Evolutionary conservation across 2,797 vertebrate species (phyloP).

Genomic region (Danionella dracula): DNA sequence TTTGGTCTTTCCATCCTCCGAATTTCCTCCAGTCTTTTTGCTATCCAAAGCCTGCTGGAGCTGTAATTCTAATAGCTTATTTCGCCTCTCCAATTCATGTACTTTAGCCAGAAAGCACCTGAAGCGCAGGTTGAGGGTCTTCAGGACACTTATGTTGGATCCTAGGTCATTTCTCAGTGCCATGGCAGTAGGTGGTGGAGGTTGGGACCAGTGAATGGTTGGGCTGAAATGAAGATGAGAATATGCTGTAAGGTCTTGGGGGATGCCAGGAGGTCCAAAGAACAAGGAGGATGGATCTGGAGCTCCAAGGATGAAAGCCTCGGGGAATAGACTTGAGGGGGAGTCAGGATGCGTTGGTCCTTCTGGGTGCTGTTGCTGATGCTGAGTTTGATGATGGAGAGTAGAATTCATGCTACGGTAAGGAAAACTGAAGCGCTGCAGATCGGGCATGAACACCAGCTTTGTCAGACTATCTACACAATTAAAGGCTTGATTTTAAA

Average conservation of each 20-base stretch:
- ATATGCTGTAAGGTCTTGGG: conserved; percentile 54
- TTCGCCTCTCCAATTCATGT: conserved; percentile 90
- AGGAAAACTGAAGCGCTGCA: conserved; percentile 77
- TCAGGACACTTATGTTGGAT: conserved; percentile 93
- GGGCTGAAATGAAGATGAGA: conserved; percentile 47
- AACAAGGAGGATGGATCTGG: conserved; percentile 57
- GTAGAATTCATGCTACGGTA: conserved; percentile 82
- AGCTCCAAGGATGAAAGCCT: conserved; percentile 53
- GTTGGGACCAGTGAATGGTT: conserved; percentile 53
- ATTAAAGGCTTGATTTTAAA: conserved; percentile 4
- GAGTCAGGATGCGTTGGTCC: conserved; percentile 65
- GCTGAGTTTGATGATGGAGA: conserved; percentile 17
- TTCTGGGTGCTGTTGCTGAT: conserved; percentile 41
- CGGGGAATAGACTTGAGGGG: conserved; percentile 64
- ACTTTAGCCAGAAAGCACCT: conserved; percentile 95
- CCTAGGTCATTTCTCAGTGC: conserved; percentile 92
- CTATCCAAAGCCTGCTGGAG: conserved; percentile 85
- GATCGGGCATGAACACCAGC: conserved; percentile 79
- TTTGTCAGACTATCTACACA: conserved; percentile 39
- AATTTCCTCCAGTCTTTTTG: conserved; percentile 60
- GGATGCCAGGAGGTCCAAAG: conserved; percentile 37
- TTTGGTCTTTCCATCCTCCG: conserved; percentile 59
- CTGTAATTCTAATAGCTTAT: conserved; percentile 92
- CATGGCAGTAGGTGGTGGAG: conserved; percentile 78
- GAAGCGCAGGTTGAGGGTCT: conserved; percentile 92